Evolutionary conservation across 2,113 vertebrate species (phyloP), one percentile per base, ranked within the genome.

Genomic region (Mesembrinibis cayennensis): DNA sequence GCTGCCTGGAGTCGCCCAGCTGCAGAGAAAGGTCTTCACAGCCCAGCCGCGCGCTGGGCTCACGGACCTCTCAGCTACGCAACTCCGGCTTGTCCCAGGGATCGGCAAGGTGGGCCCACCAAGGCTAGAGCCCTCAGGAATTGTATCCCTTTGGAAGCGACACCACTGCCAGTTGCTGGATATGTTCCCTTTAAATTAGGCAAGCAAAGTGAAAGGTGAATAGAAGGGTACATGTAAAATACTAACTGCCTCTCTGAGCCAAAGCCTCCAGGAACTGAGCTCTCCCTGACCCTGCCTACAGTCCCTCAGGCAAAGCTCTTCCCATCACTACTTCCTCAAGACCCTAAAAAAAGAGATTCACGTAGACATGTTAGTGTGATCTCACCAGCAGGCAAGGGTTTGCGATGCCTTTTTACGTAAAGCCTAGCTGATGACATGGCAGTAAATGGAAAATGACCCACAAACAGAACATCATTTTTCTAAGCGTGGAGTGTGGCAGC

Each of bases 41-140:
- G 74, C 70, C 70, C 44, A 3, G 53, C 17, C 16, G 3, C 27
- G 19, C 3, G 2, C 58, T 38, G 0, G 3, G 2, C 66, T 59
- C 50, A 29, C 6, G 7, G 70, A 55, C 36, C 22, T 38, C 12
- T 4, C 0, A 3, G 1, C 44, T 44, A 23, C 8, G 3, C 44
- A 47, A 6, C n/a, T 49, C 52, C 0, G 0, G 42, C 42, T 18
- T 14, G 11, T 59, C 55, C 10, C 3, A 40, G 12, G 22, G 30
- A 49, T 11, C 34, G 29, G 59, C 69, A 52, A 45, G 53, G 11
- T 10, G 45, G 11, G 36, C 36, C 38, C 69, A 65, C 16, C 21
- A 23, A 38, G 63, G 44, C 17, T 16, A 50, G 30, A 78, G 79
- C 69, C 58, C 81, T 56, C 15, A 27, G 59, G 27, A 56, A 78